Conservation (phyloP, 2,113 vertebrate species). For the Podarcis muralis region DNA sequence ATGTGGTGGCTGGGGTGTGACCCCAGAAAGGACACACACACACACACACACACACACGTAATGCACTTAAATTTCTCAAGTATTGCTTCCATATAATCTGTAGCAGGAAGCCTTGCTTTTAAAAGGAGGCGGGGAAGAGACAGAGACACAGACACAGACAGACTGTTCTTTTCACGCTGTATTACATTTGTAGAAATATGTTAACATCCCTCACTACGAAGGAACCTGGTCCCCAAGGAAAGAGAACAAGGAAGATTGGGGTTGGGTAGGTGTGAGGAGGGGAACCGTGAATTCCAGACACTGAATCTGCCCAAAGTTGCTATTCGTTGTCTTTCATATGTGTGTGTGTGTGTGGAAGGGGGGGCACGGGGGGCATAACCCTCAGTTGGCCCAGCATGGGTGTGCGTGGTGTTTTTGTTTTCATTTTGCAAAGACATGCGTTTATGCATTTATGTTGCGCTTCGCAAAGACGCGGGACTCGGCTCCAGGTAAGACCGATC, state of each 20-base stretch:
- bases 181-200: background rate
- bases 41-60: constrained; percentile 20
- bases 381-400: background rate
- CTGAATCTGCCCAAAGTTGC: background rate
- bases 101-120: background rate
- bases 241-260: background rate
- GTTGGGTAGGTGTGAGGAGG: too few relatives aligned
- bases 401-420: background rate
- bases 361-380: background rate
- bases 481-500: constrained; percentile 51
- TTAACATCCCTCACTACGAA: background rate
- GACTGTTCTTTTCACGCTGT: background rate
- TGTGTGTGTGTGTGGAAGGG: too few relatives aligned
- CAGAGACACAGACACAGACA: background rate
- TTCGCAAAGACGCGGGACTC: background rate
- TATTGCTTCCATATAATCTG: constrained; percentile 60
- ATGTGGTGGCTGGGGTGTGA: constrained; percentile 9
- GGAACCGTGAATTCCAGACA: background rate
- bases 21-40: background rate
- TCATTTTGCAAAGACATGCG: background rate
- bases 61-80: constrained; percentile 19
- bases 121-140: background rate
- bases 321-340: background rate
- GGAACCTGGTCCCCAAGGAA: background rate
- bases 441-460: background rate